These are phyloP conservation scores for Hydrozoanthus gracilis DNA, from an alignment of 92 coral and sea anemone species.

Conservation along the genomic window DNA sequence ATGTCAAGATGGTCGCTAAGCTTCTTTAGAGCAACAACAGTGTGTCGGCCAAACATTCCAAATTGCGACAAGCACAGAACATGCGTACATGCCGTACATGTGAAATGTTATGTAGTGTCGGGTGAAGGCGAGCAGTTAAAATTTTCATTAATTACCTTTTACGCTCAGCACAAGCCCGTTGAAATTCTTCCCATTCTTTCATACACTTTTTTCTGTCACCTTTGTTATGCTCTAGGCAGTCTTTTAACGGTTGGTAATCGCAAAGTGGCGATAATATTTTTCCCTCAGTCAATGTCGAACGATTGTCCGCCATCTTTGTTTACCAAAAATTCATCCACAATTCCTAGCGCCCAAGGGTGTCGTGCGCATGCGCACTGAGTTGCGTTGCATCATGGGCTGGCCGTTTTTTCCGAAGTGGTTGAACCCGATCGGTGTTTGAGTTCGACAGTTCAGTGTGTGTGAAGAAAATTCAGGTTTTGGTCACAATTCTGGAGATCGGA, in stretches of 20 bases:
- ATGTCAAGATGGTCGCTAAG: no score
- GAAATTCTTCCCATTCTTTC: conserved; percentile 83
- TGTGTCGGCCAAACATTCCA: no score
- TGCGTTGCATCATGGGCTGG: conserved; percentile 96
- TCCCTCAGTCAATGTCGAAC: neutral
- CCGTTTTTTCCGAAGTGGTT: conserved; percentile 96
- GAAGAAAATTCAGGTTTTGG: conserved; percentile 67
- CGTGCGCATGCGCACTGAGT: conserved; percentile 77
- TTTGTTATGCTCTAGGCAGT: conserved; percentile 74
- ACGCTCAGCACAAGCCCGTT: conserved; percentile 78
- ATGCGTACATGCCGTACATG: neutral
- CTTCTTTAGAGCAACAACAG: no score
- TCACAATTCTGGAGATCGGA: conserved; percentile 57
- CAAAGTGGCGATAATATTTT: conserved; percentile 50
- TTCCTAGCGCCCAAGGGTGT: conserved; percentile 33
- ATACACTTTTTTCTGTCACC: conserved; percentile 83
- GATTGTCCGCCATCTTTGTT: conserved; percentile 77
- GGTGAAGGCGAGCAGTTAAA: neutral
- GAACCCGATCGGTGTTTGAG: conserved; percentile 98
- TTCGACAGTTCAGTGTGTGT: conserved; percentile 72
- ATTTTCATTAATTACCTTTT: conserved; percentile 54
- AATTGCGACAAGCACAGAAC: neutral
- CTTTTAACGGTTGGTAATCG: conserved; percentile 76
- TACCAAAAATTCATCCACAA: conserved; percentile 24
- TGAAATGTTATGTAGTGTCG: neutral